Conservation (phyloP, 30 jellyfish, hydroid and myxozoan genomes). For the Aurelia sp. region DNA sequence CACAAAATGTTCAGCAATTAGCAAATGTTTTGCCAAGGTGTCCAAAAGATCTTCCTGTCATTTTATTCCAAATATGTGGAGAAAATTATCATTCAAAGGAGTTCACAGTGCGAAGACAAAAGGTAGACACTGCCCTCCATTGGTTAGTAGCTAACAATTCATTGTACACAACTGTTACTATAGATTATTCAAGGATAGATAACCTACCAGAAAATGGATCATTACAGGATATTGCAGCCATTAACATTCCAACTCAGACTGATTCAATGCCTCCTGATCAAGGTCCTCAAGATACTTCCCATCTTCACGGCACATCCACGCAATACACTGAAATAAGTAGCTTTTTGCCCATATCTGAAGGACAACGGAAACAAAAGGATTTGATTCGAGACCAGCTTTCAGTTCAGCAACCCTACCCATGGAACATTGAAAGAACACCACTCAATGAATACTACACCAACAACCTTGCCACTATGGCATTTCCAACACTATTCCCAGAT, state of each 20-base stretch:
- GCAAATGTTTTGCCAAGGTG: constrained; percentile 51
- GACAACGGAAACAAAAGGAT: neutral
- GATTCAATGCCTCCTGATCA: no score
- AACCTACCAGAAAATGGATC: constrained; percentile 38
- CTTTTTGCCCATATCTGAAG: neutral
- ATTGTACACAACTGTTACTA: constrained; percentile 23
- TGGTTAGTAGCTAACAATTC: constrained; percentile 65
- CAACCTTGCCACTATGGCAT: constrained; percentile 48
- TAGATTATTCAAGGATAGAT: constrained; percentile 9
- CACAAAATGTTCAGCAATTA: constrained; percentile 58
- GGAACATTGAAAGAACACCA: neutral
- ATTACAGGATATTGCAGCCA: no score
- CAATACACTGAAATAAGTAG: neutral
- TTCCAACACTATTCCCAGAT: constrained; percentile 44
- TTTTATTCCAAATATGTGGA: constrained; percentile 30
- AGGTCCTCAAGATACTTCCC: no score
- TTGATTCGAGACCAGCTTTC: neutral
- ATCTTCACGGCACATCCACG: no score
- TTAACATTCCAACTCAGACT: no score
- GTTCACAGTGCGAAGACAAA: constrained; percentile 31
- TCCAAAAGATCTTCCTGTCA: constrained; percentile 63
- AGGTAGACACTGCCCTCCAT: constrained; percentile 43
- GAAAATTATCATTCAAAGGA: constrained; percentile 8
- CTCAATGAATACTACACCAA: constrained; percentile 33
- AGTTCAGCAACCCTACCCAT: neutral